A percentile compares a stretch with the other conserved stretches of the same genome.
Evolutionary conservation across 2,797 vertebrate genomes (phyloP).

Genomic region (Melopsittacus undulatus): DNA sequence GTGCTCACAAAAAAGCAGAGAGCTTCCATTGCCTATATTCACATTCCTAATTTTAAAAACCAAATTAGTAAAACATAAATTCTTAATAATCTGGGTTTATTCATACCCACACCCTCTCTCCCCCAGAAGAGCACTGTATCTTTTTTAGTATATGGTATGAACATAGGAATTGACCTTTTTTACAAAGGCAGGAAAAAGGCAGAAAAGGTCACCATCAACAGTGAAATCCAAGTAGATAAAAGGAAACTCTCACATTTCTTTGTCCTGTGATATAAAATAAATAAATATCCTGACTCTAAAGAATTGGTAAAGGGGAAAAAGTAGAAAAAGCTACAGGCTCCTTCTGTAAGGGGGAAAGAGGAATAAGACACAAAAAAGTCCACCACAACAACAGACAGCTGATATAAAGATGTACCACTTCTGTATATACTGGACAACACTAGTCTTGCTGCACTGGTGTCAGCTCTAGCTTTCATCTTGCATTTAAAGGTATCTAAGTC

Average conservation of each 20-base stretch:
- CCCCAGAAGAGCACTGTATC: constrained; percentile 15
- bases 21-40: neutral
- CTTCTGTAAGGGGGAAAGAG: neutral
- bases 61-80: constrained; percentile 5
- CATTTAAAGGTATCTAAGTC: neutral
- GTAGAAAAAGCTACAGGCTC: neutral
- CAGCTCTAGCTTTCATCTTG: neutral
- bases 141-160: neutral
- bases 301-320: neutral
- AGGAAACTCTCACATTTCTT: neutral
- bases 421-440: neutral
- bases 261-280: neutral
- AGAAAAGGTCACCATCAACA: neutral
- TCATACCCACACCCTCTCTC: neutral
- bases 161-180: neutral
- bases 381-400: neutral
- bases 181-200: neutral
- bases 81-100: neutral
- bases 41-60: neutral
- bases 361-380: neutral
- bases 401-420: neutral
- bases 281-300: neutral
- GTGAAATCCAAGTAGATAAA: constrained; percentile 30
- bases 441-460: neutral
- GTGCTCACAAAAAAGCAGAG: neutral